phyloP scores from a whole-genome alignment of 2,888 invertebrate genomes.

The Drosophila conformis region DNA sequence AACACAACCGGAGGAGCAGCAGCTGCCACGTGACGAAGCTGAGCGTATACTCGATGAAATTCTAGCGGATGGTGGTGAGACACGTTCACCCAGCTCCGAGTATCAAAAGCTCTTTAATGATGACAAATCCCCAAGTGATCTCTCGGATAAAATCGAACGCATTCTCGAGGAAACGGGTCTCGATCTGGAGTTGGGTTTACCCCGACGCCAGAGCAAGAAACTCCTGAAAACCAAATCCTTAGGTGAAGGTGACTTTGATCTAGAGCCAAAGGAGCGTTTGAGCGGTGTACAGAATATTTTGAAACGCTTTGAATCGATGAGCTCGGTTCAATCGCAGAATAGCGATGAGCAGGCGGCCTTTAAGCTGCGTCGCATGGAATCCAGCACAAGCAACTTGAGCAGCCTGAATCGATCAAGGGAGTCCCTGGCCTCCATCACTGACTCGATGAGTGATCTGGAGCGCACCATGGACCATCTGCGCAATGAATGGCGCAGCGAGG shows the following conservation, averaged over 20 bases:
- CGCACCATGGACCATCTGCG: conserved; percentile 84
- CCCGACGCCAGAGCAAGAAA: conserved; percentile 71
- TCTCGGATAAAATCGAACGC: conserved; percentile 84
- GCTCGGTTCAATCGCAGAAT: conserved; percentile 76
- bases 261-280: conserved; percentile 47
- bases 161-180: conserved; percentile 82
- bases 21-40: conserved; percentile 72
- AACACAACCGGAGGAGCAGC: conserved; percentile 10
- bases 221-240: conserved; percentile 80
- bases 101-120: conserved; percentile 83
- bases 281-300: conserved; percentile 81
- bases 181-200: conserved; percentile 78
- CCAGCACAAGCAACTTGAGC: conserved; percentile 79
- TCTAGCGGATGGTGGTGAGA: conserved; percentile 69
- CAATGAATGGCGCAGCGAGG: conserved; percentile 83
- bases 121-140: conserved; percentile 84
- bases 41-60: conserved; percentile 83
- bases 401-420: conserved; percentile 81
- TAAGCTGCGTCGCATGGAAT: conserved; percentile 80
- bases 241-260: conserved; percentile 78
- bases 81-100: conserved; percentile 83
- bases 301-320: conserved; percentile 83
- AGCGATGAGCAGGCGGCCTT: conserved; percentile 71
- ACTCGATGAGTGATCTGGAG: conserved; percentile 82
- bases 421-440: conserved; percentile 76